Evolutionary conservation across 2,797 vertebrate genomes (phyloP).

Genomic region (Bucorvus abyssinicus): DNA sequence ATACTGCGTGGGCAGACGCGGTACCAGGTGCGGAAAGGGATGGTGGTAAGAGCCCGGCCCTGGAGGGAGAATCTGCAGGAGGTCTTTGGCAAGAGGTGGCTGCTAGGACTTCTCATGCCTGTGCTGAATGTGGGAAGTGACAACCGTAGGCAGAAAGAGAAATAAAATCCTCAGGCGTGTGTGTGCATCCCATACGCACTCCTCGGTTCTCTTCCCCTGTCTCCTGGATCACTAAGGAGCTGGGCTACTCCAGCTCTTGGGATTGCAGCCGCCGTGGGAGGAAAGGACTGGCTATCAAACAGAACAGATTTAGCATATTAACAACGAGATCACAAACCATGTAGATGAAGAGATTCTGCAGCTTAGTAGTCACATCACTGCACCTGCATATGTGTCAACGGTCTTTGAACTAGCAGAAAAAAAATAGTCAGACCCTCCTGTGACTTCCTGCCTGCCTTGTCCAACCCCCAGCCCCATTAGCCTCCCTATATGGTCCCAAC

Average conservation of each 20-base stretch:
- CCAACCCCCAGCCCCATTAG: background rate
- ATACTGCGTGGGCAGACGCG: slow-evolving; percentile 92
- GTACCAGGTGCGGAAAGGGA: slow-evolving; percentile 88
- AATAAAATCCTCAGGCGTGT: slow-evolving; percentile 13
- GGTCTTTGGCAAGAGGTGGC: slow-evolving; percentile 95
- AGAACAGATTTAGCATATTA: slow-evolving; percentile 31
- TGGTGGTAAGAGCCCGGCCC: slow-evolving; percentile 77
- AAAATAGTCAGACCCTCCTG: background rate
- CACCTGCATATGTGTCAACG: slow-evolving; percentile 6
- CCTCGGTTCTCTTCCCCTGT: background rate
- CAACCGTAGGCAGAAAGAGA: slow-evolving; percentile 73
- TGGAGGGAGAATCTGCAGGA: slow-evolving; percentile 91
- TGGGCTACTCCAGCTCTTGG: background rate
- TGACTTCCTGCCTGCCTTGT: background rate
- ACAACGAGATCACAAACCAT: background rate
- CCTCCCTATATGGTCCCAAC: background rate
- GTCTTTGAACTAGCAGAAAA: slow-evolving; percentile 6
- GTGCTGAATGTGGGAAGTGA: slow-evolving; percentile 84
- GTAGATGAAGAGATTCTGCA: slow-evolving; percentile 24
- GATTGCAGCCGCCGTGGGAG: background rate
- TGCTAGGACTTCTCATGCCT: slow-evolving; percentile 89
- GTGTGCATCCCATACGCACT: background rate
- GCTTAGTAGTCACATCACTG: slow-evolving; percentile 44
- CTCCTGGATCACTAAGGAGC: background rate
- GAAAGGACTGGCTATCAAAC: slow-evolving; percentile 1